A percentile compares a stretch with the other conserved stretches of the same genome.
These are phyloP conservation scores for Tinamus major DNA, from an alignment of 2,797 vertebrate species.

Conservation along the genomic window DNA sequence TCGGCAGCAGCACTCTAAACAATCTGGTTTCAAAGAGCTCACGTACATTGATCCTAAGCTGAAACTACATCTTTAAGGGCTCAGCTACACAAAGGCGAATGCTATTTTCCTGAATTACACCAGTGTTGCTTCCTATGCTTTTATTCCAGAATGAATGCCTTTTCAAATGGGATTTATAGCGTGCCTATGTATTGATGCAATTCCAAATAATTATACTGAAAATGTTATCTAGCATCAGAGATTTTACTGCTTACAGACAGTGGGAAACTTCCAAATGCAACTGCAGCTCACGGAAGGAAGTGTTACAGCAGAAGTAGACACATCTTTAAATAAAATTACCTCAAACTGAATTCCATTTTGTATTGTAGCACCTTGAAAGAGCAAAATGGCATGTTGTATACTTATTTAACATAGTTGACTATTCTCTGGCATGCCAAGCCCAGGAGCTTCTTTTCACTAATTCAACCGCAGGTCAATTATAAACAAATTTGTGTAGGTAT, in stretches of 20 bases:
- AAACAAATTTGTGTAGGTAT: background rate
- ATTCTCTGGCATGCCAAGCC: background rate
- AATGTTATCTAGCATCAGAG: background rate
- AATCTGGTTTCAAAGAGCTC: background rate
- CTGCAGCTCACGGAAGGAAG: background rate
- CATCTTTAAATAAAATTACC: background rate
- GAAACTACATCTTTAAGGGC: background rate
- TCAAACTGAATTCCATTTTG: background rate
- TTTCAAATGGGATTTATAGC: background rate
- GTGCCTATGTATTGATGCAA: background rate
- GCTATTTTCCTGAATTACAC: background rate
- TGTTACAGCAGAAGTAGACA: background rate
- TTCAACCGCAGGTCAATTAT: slow-evolving; percentile 1
- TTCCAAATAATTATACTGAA: background rate
- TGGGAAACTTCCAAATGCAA: background rate
- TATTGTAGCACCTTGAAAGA: background rate
- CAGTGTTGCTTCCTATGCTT: background rate
- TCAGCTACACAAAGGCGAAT: background rate
- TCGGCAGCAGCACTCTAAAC: background rate
- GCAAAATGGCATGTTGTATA: background rate
- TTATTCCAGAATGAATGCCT: background rate
- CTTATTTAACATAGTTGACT: background rate
- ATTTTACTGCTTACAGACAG: background rate
- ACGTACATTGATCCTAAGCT: background rate
- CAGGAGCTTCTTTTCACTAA: background rate